Conservation (phyloP, 2,888 invertebrate genomes). For the Pherbina coryleti region DNA sequence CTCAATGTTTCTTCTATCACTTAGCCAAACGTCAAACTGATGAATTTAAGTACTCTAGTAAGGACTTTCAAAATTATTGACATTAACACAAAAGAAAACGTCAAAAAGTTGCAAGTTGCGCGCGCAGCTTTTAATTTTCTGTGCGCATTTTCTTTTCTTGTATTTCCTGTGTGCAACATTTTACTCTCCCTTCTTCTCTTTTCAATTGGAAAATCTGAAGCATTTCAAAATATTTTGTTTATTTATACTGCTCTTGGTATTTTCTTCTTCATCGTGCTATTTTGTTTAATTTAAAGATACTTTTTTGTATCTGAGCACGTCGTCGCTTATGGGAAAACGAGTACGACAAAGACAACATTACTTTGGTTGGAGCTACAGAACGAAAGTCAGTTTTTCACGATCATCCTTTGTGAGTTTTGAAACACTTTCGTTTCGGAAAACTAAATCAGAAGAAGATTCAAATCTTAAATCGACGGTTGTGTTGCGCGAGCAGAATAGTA, state of each 20-base stretch:
- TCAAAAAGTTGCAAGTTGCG: slow-evolving; percentile 45
- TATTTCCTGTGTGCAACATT: neutral
- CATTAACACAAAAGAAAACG: neutral
- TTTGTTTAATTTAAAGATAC: neutral
- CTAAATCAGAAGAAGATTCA: slow-evolving; percentile 64
- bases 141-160: neutral
- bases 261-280: slow-evolving; percentile 3
- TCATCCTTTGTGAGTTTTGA: slow-evolving; percentile 24
- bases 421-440: slow-evolving; percentile 48
- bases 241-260: slow-evolving; percentile 3
- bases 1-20: neutral
- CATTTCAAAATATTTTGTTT: slow-evolving; percentile 2
- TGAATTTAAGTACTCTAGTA: neutral
- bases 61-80: slow-evolving; percentile 11
- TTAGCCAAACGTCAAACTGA: slow-evolving; percentile 13
- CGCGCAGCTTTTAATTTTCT: slow-evolving; percentile 50
- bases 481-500: slow-evolving; percentile 50
- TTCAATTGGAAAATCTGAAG: neutral
- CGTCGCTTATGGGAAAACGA: slow-evolving; percentile 37
- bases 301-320: slow-evolving; percentile 17
- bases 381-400: slow-evolving; percentile 11
- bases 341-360: slow-evolving; percentile 17
- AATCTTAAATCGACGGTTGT: slow-evolving; percentile 69
- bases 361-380: neutral
- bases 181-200: neutral